These are phyloP conservation scores for Rhynchotus rufescens DNA, from an alignment of 2,797 vertebrate species.

Conservation along the genomic window DNA sequence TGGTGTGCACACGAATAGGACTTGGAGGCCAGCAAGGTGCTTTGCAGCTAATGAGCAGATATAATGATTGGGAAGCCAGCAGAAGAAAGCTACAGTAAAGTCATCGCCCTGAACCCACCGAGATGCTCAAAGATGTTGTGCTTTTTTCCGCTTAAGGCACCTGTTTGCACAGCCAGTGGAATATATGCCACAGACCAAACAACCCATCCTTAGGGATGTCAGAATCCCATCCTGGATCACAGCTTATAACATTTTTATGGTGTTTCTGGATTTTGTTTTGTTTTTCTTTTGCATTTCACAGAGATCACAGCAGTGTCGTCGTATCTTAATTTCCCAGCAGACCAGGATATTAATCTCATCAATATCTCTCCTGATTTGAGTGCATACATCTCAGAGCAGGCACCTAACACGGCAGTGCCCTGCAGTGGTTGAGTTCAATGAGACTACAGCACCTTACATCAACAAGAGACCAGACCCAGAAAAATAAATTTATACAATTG, in stretches of 20 bases:
- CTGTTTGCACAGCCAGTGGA: neutral
- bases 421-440: accelerated
- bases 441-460: too few relatives aligned
- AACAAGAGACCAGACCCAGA: neutral
- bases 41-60: neutral
- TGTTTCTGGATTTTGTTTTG: neutral
- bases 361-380: neutral
- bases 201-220: neutral
- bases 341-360: neutral
- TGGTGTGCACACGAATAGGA: neutral
- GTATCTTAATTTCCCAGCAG: neutral
- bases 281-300: neutral
- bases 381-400: neutral
- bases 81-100: neutral
- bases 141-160: neutral
- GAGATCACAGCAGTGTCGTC: neutral
- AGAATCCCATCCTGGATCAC: neutral
- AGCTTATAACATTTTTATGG: neutral
- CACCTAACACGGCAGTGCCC: neutral
- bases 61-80: neutral
- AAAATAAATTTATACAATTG: neutral
- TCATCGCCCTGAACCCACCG: neutral
- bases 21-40: neutral
- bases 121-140: neutral
- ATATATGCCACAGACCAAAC: neutral